Base-by-base conservation (phyloP, 2,113 vertebrate genomes). In the Engystomops pustulosus region DNA sequence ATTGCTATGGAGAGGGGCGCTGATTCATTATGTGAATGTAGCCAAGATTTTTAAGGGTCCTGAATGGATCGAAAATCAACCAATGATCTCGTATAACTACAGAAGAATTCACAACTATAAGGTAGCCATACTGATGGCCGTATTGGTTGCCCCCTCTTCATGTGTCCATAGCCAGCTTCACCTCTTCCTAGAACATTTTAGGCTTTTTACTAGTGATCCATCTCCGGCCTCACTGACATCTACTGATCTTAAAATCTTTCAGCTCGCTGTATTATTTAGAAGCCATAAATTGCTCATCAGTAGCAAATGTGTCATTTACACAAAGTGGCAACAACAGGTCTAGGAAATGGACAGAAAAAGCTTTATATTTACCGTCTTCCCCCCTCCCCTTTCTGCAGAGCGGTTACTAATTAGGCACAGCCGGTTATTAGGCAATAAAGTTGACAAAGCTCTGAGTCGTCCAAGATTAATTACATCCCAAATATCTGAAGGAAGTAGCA, bases 401-500 rank as follows among this genome's bases (percentile, higher is more conserved):
- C 65, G 67, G 51, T 25, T 65, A n/a, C 71, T 71, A 83, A 84
- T 84, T 84, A 84, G 60, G 58, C 71, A 53, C 62, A 60, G 30
- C 44, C 34, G 27, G 38, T 78, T 84, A 84, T 84, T 62, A 78
- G 82, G 82, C 82, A 68, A 78, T 78, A 84, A 69, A 84, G 45
- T 32, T 84, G 82, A 84, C 82, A 84, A 84, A 78, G 82, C 60
- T 27, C 30, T 69, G 74, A 55, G 55, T 53, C 30, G 47, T 18
- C 30, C 44, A 78, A 78, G 82, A 84, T 84, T 41, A 84, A 78
- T 84, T 20, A 45, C 82, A 55, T 84, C 82, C 82, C 82, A n/a
- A 84, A 84, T 69, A 69, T 84, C 72, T 78, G 62, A 78, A 78
- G 82, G 82, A 84, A 84, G 71, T 84, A 34, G 74, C 44, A 78